Evolutionary conservation across 2,113 vertebrate species (phyloP).

Genomic region (Cichladusa arquata): DNA sequence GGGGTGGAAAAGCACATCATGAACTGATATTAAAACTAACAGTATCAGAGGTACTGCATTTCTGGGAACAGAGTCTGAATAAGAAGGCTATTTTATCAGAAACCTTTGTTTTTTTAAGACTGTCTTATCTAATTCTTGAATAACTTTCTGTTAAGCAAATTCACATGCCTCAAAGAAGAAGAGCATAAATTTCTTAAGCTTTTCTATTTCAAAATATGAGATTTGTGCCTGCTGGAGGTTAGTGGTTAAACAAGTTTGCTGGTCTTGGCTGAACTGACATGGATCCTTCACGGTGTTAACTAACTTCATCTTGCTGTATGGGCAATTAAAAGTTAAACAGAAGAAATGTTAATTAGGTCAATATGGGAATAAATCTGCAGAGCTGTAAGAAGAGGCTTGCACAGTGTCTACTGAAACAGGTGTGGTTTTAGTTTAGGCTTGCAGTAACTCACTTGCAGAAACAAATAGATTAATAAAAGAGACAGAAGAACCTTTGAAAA

Average conservation of each 20-base stretch:
- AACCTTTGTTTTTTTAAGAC: background rate
- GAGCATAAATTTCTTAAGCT: background rate
- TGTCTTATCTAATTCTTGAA: slow-evolving; percentile 19
- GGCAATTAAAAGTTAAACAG: slow-evolving; percentile 16
- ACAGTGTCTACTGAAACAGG: background rate
- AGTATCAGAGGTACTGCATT: background rate
- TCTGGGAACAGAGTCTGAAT: background rate
- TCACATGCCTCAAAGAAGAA: background rate
- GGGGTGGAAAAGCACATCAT: background rate
- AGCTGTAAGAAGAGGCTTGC: background rate
- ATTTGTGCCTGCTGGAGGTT: background rate
- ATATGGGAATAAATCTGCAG: slow-evolving; percentile 15
- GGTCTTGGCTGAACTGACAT: background rate
- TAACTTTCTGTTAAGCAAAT: background rate
- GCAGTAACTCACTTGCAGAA: slow-evolving; percentile 22
- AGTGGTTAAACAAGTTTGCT: background rate
- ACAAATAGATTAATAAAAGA: background rate
- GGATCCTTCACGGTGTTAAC: background rate
- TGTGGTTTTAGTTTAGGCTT: slow-evolving; percentile 28
- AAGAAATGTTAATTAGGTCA: slow-evolving; percentile 21
- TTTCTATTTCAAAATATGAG: background rate
- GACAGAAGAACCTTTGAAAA: background rate
- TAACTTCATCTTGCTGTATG: background rate
- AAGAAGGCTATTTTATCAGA: background rate
- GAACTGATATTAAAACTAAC: slow-evolving; percentile 51